Percentiles rank a stretch among this genome's conserved stretches.
These are phyloP conservation scores for Alentia gelatinosa DNA, from an alignment of 2,888 invertebrate genomes.

Conservation along the genomic window DNA sequence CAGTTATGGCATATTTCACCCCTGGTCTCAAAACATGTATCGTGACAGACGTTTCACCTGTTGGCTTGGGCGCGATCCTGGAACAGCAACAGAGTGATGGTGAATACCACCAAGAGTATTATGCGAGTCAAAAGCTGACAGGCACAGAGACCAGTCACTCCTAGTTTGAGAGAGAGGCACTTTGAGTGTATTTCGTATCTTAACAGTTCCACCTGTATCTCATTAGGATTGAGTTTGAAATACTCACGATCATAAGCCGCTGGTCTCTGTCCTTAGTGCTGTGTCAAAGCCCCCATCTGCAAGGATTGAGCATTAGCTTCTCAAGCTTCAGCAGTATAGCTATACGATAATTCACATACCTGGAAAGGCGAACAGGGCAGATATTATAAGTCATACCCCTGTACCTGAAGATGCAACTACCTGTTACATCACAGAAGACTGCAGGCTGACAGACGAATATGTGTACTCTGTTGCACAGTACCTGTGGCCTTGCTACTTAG, in stretches of 20 bases:
- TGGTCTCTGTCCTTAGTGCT: constrained; percentile 58
- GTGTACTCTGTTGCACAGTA: not conserved
- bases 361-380: constrained; percentile 63
- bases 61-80: constrained; percentile 60
- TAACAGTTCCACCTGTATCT: constrained; percentile 60
- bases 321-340: constrained; percentile 64
- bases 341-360: constrained; percentile 62
- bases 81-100: constrained; percentile 59
- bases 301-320: constrained; percentile 67
- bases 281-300: constrained; percentile 64
- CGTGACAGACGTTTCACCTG: constrained; percentile 60
- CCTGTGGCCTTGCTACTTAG: not conserved
- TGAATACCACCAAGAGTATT: constrained; percentile 58
- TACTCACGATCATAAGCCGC: constrained; percentile 60
- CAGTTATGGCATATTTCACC: not conserved
- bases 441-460: not conserved
- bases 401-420: not conserved
- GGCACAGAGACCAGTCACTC: constrained; percentile 61
- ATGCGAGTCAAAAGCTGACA: constrained; percentile 59
- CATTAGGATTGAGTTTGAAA: constrained; percentile 60
- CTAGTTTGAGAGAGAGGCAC: constrained; percentile 64
- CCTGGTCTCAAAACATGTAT: constrained; percentile 2
- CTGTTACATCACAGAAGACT: not conserved
- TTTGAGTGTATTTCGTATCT: constrained; percentile 62
- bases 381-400: not conserved